phyloP scores from a whole-genome alignment of 2,888 invertebrate species.

The Sabatieria punctata region DNA sequence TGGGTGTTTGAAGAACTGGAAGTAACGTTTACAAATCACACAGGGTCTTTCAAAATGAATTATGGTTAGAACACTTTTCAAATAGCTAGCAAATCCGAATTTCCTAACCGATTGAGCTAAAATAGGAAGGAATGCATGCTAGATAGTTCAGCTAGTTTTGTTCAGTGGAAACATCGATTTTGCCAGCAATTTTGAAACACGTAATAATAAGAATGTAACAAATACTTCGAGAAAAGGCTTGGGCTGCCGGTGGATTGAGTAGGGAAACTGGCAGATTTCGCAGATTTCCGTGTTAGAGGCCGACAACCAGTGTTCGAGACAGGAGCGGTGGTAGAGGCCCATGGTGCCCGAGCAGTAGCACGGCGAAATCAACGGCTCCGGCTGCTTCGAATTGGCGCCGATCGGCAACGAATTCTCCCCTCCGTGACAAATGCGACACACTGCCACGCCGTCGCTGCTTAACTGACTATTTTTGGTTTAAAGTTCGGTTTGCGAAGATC shows the following conservation, averaged over 20 bases:
- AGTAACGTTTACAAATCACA: too few relatives aligned
- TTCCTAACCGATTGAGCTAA: too few relatives aligned
- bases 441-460: conserved; percentile 14
- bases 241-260: conserved; percentile 43
- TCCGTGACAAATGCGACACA: conserved; percentile 42
- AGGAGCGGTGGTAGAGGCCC: conserved; percentile 52
- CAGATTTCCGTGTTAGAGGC: conserved; percentile 53
- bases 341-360: conserved; percentile 50
- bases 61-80: too few relatives aligned
- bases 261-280: conserved; percentile 52
- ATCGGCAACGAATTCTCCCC: conserved; percentile 31
- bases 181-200: too few relatives aligned
- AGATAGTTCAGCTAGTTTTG: too few relatives aligned
- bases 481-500: too few relatives aligned
- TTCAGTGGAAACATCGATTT: too few relatives aligned
- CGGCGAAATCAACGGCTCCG: conserved; percentile 41
- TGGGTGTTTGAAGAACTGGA: conserved; percentile 43
- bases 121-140: too few relatives aligned
- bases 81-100: too few relatives aligned
- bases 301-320: conserved; percentile 54
- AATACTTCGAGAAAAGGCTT: conserved; percentile 37
- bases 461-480: too few relatives aligned
- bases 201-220: too few relatives aligned
- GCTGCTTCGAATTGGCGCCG: conserved; percentile 13
- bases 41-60: too few relatives aligned